Conservation (phyloP, 2,888 invertebrate genomes). For the Geophilus truncorum region DNA sequence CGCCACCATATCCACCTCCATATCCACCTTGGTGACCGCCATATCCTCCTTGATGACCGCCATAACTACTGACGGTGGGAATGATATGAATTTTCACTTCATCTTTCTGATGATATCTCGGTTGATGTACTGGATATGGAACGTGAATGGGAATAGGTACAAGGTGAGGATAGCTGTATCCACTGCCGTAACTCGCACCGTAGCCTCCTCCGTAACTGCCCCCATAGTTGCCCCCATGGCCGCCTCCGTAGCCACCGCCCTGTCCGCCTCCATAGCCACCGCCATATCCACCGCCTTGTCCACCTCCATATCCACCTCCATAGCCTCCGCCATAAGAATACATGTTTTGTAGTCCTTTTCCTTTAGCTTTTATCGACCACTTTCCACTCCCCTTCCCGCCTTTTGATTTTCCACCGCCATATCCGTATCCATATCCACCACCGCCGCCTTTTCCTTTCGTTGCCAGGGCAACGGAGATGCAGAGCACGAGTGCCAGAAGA, state of each 20-base stretch:
- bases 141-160: background rate
- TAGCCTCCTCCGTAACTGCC: background rate
- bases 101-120: background rate
- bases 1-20: background rate
- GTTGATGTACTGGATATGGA: background rate
- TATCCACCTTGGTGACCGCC: background rate
- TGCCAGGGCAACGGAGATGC: background rate
- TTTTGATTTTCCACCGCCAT: background rate
- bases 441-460: background rate
- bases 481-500: background rate
- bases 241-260: background rate
- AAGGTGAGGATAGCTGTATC: background rate
- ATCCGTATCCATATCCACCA: background rate
- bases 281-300: background rate
- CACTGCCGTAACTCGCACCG: background rate
- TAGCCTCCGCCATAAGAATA: background rate
- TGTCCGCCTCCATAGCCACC: background rate
- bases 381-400: background rate
- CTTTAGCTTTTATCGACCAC: constrained; percentile 6
- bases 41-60: no score
- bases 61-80: background rate
- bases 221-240: background rate
- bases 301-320: background rate
- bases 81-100: background rate
- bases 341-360: background rate